These are phyloP conservation scores for Drosophila vallismaia DNA, from an alignment of 2,888 invertebrate genomes.

Conservation along the genomic window DNA sequence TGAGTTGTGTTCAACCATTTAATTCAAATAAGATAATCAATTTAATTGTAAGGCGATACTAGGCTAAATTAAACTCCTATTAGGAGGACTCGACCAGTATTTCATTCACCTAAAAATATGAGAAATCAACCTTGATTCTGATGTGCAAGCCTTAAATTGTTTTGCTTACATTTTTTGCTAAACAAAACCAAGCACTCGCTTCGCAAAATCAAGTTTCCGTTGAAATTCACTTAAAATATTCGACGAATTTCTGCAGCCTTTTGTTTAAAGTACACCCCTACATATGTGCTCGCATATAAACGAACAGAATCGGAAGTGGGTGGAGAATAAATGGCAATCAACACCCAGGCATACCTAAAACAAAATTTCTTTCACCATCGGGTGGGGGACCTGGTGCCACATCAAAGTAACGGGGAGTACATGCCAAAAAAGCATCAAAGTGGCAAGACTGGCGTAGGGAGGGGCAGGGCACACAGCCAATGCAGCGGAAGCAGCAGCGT, in stretches of 20 bases:
- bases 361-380: constrained; percentile 22
- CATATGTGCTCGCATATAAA: not conserved
- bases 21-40: no score
- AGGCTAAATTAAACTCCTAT: no score
- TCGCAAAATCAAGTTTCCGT: constrained; percentile 18
- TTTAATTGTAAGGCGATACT: no score
- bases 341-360: constrained; percentile 21
- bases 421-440: constrained; percentile 41
- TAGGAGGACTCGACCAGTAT: not conserved
- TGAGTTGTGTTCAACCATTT: no score
- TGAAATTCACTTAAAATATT: constrained; percentile 40
- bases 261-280: constrained; percentile 12
- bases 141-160: not conserved
- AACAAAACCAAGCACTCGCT: constrained; percentile 14
- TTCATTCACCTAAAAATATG: not conserved
- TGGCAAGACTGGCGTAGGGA: constrained; percentile 17
- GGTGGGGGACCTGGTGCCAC: constrained; percentile 20
- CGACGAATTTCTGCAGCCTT: constrained; percentile 21
- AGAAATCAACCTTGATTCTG: constrained; percentile 3
- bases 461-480: not conserved
- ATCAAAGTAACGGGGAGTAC: constrained; percentile 48
- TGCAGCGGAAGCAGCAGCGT: constrained; percentile 15
- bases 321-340: constrained; percentile 19
- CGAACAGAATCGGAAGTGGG: not conserved
- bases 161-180: constrained; percentile 5